These are phyloP conservation scores for Apis cerana DNA, from an alignment of 1,140 invertebrate genomes.

Conservation along the genomic window DNA sequence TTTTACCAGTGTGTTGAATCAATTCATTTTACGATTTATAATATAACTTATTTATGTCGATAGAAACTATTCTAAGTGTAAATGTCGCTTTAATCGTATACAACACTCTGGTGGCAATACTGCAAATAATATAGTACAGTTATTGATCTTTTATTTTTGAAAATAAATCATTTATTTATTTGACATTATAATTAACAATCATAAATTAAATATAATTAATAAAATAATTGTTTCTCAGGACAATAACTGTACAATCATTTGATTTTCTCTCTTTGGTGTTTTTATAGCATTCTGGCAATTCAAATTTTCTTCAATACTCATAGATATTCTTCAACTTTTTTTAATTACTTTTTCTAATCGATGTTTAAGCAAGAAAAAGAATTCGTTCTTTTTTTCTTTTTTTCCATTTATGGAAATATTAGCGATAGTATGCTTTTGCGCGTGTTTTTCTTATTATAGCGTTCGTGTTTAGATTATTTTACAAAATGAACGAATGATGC, in stretches of 20 bases:
- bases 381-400: not conserved
- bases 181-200: too few species aligned
- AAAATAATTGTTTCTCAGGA: not conserved
- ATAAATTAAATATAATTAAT: not conserved
- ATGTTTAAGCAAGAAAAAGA: conserved; percentile 8
- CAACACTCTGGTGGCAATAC: conserved; percentile 17
- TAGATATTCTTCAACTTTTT: not conserved
- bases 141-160: conserved; percentile 10
- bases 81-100: conserved; percentile 60
- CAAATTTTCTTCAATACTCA: not conserved
- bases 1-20: conserved; percentile 10
- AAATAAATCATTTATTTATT: not conserved
- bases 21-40: conserved; percentile 17
- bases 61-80: conserved; percentile 44
- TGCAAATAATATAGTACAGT: conserved; percentile 19
- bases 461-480: conserved; percentile 25
- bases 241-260: conserved; percentile 31
- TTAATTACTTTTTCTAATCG: conserved; percentile 1
- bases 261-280: conserved; percentile 22
- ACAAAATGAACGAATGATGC: not conserved
- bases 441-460: conserved; percentile 18
- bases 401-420: not conserved
- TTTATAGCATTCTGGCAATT: not conserved
- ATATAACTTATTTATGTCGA: conserved; percentile 25
- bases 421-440: conserved; percentile 22